These are phyloP conservation scores for Drosophila pectinifera DNA, from an alignment of 1,140 invertebrate genomes.

Conservation along the genomic window DNA sequence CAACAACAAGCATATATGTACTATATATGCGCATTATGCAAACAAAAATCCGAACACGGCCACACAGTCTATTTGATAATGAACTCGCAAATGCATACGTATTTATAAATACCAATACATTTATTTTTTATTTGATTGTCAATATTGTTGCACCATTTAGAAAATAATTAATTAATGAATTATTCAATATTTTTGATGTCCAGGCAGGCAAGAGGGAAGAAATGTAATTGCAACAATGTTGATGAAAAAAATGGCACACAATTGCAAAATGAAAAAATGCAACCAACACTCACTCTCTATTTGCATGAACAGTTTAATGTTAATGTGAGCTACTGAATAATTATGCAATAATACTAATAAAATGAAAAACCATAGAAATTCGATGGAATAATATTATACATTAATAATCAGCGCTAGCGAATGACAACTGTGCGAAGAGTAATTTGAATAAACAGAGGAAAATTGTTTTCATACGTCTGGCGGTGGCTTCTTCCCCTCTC, in stretches of 20 bases:
- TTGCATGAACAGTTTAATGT: conserved; percentile 42
- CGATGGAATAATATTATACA: conserved; percentile 16
- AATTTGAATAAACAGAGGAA: conserved; percentile 49
- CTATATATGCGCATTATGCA: conserved; percentile 17
- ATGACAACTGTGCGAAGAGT: conserved; percentile 3
- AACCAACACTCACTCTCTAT: conserved; percentile 13
- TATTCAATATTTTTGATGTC: conserved; percentile 59
- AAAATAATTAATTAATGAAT: conserved; percentile 54
- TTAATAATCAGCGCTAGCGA: conserved; percentile 11
- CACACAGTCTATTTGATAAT: conserved; percentile 28
- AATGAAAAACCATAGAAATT: conserved; percentile 22
- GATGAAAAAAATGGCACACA: conserved; percentile 7
- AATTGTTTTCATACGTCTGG: conserved; percentile 21
- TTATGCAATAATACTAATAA: conserved; percentile 42
- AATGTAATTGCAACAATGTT: conserved; percentile 7
- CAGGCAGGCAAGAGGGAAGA: background rate
- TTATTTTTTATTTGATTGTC: conserved; percentile 39
- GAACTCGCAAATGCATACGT: conserved; percentile 9
- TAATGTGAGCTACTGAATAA: conserved; percentile 50
- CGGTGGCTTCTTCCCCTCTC: background rate
- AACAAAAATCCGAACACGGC: conserved; percentile 11
- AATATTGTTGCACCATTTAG: conserved; percentile 69
- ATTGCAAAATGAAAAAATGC: conserved; percentile 6
- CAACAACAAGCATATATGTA: conserved; percentile 3
- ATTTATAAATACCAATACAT: conserved; percentile 21